Percentiles rank a stretch among this genome's conserved stretches.
These are phyloP conservation scores for Pelecanoides urinatrix DNA, from an alignment of 2,113 vertebrate species.

Conservation along the genomic window DNA sequence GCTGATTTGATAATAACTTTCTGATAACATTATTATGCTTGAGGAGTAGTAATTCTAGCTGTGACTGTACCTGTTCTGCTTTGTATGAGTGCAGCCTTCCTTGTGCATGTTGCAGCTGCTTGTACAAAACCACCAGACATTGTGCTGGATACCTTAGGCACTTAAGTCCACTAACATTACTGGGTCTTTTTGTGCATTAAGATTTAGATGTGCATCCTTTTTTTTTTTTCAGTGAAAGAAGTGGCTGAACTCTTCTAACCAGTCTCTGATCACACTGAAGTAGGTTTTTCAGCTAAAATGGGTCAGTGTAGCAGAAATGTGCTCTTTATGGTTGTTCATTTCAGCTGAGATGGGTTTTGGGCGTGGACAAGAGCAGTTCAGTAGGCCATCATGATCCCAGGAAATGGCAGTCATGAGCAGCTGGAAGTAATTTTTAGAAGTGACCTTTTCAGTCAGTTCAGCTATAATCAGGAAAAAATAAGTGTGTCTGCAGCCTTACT, in stretches of 20 bases:
- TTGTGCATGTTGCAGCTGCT: background rate
- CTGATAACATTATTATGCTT: background rate
- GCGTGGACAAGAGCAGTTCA: background rate
- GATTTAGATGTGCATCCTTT: background rate
- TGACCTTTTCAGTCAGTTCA: background rate
- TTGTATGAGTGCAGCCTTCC: background rate
- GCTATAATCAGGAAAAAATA: background rate
- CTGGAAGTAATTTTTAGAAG: background rate
- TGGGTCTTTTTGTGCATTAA: background rate
- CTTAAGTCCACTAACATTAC: background rate
- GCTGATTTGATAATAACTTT: background rate
- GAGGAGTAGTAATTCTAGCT: background rate
- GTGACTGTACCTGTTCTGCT: background rate
- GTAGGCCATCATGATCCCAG: background rate
- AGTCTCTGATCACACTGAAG: background rate
- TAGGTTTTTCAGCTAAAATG: background rate
- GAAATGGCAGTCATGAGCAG: background rate
- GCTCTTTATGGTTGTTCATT: background rate
- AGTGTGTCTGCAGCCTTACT: background rate
- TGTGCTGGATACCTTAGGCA: background rate
- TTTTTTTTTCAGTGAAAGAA: background rate
- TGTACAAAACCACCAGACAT: rapidly evolving
- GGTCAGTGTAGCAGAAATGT: background rate
- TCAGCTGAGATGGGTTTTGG: background rate
- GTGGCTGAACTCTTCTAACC: background rate